Evolutionary conservation across 2,888 invertebrate genomes (phyloP).

Genomic region (Lysandra coridon): DNA sequence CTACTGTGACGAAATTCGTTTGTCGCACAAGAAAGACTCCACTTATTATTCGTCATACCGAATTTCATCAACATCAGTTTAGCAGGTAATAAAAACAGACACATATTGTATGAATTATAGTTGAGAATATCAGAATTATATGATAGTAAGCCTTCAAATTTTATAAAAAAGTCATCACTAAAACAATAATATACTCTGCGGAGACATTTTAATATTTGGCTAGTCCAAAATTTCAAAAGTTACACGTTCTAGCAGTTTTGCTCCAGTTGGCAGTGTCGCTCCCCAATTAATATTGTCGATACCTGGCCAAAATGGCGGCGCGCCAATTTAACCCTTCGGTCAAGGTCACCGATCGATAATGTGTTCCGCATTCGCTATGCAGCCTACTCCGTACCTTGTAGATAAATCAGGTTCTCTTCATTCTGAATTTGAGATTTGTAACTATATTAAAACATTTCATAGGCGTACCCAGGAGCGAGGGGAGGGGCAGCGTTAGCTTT

Average conservation of each 20-base stretch:
- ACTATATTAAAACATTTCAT: too few species aligned
- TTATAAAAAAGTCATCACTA: neutral
- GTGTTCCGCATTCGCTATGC: neutral
- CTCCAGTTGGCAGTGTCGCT: constrained; percentile 22
- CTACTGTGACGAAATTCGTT: too few species aligned
- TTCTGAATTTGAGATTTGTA: too few species aligned
- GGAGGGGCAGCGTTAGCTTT: too few species aligned
- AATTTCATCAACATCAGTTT: too few species aligned
- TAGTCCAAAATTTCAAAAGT: neutral
- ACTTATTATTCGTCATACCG: too few species aligned
- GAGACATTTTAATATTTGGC: neutral
- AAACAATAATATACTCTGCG: neutral
- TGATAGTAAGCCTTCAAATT: neutral
- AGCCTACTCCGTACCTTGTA: neutral
- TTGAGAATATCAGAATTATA: too few species aligned
- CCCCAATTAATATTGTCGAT: neutral
- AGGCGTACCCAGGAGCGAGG: too few species aligned
- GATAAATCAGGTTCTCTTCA: neutral
- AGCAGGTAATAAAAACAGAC: too few species aligned
- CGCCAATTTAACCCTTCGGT: constrained; percentile 21
- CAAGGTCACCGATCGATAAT: constrained; percentile 23
- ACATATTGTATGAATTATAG: too few species aligned
- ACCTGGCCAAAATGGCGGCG: constrained; percentile 23
- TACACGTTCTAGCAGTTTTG: neutral
- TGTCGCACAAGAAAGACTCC: too few species aligned